Evolutionary conservation across 2,797 vertebrate genomes (phyloP).

Genomic region (Iguana delicatissima): DNA sequence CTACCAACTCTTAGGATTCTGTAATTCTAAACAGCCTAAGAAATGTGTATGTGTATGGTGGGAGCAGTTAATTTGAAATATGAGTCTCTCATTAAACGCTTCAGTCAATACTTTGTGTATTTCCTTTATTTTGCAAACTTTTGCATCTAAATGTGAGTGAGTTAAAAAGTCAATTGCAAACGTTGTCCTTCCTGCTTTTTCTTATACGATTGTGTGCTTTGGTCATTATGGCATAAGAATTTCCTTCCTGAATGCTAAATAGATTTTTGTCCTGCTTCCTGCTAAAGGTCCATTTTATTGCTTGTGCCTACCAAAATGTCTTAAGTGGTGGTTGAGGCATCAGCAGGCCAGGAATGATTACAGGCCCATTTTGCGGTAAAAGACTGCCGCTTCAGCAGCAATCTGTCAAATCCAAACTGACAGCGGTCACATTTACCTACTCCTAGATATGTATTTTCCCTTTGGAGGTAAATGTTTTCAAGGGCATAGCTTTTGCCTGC

Average conservation of each 20-base stretch:
- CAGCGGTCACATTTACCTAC: conserved; percentile 5
- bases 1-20: no score
- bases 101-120: background rate
- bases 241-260: conserved; percentile 26
- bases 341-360: conserved; percentile 2
- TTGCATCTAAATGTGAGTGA: background rate
- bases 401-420: conserved; percentile 16
- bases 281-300: conserved; percentile 7
- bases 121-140: conserved; percentile 2
- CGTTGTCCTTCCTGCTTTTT: conserved; percentile 24
- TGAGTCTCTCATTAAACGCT: background rate
- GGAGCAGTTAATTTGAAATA: background rate
- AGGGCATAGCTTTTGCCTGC: conserved; percentile 5
- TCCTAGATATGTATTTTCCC: background rate
- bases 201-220: conserved; percentile 4
- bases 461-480: conserved; percentile 9
- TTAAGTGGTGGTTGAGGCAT: conserved; percentile 21
- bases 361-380: conserved; percentile 15
- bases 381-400: conserved; percentile 10
- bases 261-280: conserved; percentile 9
- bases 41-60: no score
- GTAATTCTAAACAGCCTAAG: no score
- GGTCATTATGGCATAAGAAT: background rate
- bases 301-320: conserved; percentile 14
- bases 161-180: conserved; percentile 20